Evolutionary conservation across 2,888 invertebrate species (phyloP).

Genomic region (Rotaria sp.): DNA sequence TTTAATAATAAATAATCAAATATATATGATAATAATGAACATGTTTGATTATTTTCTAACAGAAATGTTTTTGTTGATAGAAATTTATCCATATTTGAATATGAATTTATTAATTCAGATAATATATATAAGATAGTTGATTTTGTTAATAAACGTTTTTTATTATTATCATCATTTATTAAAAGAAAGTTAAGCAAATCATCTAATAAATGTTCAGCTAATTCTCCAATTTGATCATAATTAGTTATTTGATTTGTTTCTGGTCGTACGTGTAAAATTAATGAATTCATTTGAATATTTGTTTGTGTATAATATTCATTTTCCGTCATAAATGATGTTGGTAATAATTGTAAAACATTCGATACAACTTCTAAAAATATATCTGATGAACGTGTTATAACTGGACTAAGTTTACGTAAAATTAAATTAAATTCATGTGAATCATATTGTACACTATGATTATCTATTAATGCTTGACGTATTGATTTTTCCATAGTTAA

Average conservation of each 20-base stretch:
- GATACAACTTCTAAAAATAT: conserved; percentile 57
- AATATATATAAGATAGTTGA: conserved; percentile 69
- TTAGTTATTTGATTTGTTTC: neutral
- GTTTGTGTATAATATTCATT: neutral
- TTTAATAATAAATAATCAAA: conserved; percentile 68
- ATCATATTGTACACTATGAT: conserved; percentile 58
- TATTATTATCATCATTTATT: neutral
- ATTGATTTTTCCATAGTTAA: conserved; percentile 65
- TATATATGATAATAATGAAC: conserved; percentile 66
- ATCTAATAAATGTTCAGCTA: neutral
- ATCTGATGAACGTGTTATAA: conserved; percentile 69
- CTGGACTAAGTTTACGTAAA: conserved; percentile 68
- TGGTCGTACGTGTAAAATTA: neutral
- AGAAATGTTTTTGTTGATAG: conserved; percentile 64
- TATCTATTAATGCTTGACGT: conserved; percentile 58
- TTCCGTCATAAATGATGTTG: neutral
- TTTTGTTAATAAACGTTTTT: conserved; percentile 64
- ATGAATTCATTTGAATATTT: neutral
- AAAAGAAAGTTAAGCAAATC: neutral
- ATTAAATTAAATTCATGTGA: conserved; percentile 72
- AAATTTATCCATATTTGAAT: conserved; percentile 67
- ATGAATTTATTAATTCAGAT: conserved; percentile 72
- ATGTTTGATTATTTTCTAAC: neutral
- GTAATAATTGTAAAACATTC: conserved; percentile 26
- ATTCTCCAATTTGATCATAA: neutral